These are phyloP conservation scores for Scaptomyza cyrtandrae DNA, from an alignment of 2,888 invertebrate genomes.

Conservation along the genomic window DNA sequence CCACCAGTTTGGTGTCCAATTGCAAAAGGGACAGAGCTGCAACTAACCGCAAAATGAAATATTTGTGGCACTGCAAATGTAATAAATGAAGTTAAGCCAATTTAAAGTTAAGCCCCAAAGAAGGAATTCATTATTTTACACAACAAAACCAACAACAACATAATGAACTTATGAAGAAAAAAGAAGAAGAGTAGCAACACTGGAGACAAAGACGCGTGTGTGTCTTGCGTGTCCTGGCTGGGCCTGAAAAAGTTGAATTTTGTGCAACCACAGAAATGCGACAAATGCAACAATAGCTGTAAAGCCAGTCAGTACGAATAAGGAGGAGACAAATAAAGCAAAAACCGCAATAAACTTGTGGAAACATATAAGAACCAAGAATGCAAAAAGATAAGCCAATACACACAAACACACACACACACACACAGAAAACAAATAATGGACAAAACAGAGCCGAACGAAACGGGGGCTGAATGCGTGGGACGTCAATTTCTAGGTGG, in stretches of 20 bases:
- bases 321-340: conserved; percentile 30
- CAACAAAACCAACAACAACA: conserved; percentile 20
- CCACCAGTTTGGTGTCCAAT: conserved; percentile 39
- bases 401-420: not conserved
- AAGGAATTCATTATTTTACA: conserved; percentile 70
- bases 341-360: conserved; percentile 45
- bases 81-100: conserved; percentile 79
- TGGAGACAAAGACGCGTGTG: conserved; percentile 44
- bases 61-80: conserved; percentile 67
- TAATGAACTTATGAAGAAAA: not conserved
- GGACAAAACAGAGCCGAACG: conserved; percentile 4
- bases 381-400: conserved; percentile 43
- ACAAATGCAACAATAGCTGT: conserved; percentile 77
- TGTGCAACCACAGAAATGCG: conserved; percentile 65
- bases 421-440: not conserved
- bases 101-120: conserved; percentile 72
- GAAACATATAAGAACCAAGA: conserved; percentile 50
- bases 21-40: conserved; percentile 17
- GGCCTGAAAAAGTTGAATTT: conserved; percentile 40
- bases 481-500: conserved; percentile 5
- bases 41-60: conserved; percentile 63
- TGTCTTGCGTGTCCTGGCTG: conserved; percentile 54
- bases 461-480: conserved; percentile 16
- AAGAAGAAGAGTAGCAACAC: conserved; percentile 9
- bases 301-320: conserved; percentile 46